Conservation (phyloP, 1,140 invertebrate genomes). For the Drosophila littoralis region DNA sequence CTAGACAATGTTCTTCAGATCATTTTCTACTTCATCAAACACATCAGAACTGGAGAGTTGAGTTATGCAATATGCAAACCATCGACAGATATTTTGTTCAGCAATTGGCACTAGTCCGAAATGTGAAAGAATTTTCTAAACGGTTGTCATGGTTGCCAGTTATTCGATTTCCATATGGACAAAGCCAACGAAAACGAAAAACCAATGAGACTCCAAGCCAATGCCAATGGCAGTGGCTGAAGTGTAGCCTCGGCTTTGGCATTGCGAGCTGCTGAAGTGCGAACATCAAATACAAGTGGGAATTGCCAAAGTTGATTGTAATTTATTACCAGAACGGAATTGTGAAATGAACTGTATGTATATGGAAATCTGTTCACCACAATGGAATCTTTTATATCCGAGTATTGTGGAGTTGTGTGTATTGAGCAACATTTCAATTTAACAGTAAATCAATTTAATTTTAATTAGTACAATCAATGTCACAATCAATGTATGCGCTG, state of each 20-base stretch:
- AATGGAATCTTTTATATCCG: slow-evolving; percentile 16
- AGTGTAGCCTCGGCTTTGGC: slow-evolving; percentile 44
- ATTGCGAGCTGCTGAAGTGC: slow-evolving; percentile 51
- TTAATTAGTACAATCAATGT: slow-evolving; percentile 50
- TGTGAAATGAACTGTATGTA: slow-evolving; percentile 21
- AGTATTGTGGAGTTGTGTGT: slow-evolving; percentile 11
- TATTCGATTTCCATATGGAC: slow-evolving; percentile 40
- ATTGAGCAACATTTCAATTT: slow-evolving; percentile 28
- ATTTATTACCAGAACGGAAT: slow-evolving; percentile 37
- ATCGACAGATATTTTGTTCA: not conserved
- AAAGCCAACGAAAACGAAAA: slow-evolving; percentile 4
- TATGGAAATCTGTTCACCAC: slow-evolving; percentile 10
- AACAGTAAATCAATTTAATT: slow-evolving; percentile 39
- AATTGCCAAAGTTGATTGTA: slow-evolving; percentile 56
- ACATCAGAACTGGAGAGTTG: slow-evolving; percentile 10
- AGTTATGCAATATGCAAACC: slow-evolving; percentile 17
- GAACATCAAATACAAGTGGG: slow-evolving; percentile 50
- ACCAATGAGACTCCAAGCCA: not conserved
- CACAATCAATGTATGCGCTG: slow-evolving; percentile 3
- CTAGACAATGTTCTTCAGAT: slow-evolving; percentile 3
- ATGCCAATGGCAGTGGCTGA: slow-evolving; percentile 29
- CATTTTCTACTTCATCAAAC: slow-evolving; percentile 42
- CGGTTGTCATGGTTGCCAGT: slow-evolving; percentile 30
- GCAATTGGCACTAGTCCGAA: slow-evolving; percentile 26
- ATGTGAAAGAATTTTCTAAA: slow-evolving; percentile 11